Conservation (phyloP, 1,140 invertebrate genomes). For the Fopius arisanus region DNA sequence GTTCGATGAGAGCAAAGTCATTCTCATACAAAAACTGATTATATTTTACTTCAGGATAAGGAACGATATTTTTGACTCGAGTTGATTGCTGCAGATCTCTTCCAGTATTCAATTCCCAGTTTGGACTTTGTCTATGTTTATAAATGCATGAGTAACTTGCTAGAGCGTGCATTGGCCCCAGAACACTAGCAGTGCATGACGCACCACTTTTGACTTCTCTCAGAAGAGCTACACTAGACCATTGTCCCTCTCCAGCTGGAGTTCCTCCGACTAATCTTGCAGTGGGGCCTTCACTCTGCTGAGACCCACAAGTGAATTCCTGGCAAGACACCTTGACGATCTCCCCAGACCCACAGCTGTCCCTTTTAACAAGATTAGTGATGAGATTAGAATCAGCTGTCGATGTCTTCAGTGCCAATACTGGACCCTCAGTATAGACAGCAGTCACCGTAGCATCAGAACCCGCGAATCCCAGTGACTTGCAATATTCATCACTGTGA, state of each 20-base stretch:
- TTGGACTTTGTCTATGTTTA: constrained; percentile 54
- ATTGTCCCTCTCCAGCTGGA: constrained; percentile 63
- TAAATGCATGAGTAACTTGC: constrained; percentile 69
- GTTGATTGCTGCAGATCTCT: constrained; percentile 54
- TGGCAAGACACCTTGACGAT: constrained; percentile 68
- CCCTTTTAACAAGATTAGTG: constrained; percentile 56
- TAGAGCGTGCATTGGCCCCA: constrained; percentile 68
- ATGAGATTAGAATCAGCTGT: constrained; percentile 52
- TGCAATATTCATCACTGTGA: constrained; percentile 67
- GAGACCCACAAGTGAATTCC: constrained; percentile 67
- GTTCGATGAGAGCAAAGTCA: constrained; percentile 68
- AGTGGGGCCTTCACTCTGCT: constrained; percentile 53
- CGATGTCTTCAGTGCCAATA: constrained; percentile 57
- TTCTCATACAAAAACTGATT: constrained; percentile 69
- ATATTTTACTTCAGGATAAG: constrained; percentile 71
- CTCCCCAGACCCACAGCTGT: constrained; percentile 59
- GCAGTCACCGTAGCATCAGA: constrained; percentile 56
- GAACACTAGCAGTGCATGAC: constrained; percentile 68
- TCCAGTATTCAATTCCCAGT: constrained; percentile 62
- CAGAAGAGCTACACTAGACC: constrained; percentile 68
- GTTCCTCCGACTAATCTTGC: constrained; percentile 65
- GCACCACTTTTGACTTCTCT: constrained; percentile 65
- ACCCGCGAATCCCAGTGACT: constrained; percentile 64
- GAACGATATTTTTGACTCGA: constrained; percentile 62
- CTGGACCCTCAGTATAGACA: constrained; percentile 34